Evolutionary conservation across 2,113 vertebrate genomes (phyloP).

Genomic region (Phrynosoma blainvillii): DNA sequence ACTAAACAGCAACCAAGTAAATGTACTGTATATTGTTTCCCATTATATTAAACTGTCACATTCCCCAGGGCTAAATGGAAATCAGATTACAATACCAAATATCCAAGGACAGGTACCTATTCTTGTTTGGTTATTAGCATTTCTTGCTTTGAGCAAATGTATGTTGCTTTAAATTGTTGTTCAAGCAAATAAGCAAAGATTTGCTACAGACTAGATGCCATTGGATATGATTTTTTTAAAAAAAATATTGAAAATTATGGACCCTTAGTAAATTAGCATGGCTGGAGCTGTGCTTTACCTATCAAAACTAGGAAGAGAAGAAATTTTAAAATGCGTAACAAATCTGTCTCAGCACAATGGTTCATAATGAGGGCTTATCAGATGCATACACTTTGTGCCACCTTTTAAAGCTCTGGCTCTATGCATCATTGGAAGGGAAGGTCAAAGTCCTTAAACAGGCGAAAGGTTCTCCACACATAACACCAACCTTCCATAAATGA

Average conservation of each 20-base stretch:
- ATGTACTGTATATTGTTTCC: constrained; percentile 24
- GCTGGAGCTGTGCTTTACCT: constrained; percentile 40
- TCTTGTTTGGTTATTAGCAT: background rate
- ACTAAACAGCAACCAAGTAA: constrained; percentile 31
- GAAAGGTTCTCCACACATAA: background rate
- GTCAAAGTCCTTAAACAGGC: background rate
- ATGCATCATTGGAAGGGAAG: background rate
- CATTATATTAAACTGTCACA: background rate
- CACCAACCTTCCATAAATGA: background rate
- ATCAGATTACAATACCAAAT: constrained; percentile 32
- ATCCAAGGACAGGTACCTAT: background rate
- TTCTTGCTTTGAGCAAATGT: background rate
- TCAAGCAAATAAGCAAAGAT: constrained; percentile 1
- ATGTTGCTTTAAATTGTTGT: constrained; percentile 26
- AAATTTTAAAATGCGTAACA: constrained; percentile 64
- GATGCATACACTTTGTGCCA: background rate
- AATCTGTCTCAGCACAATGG: constrained; percentile 39
- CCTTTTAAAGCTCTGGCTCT: background rate
- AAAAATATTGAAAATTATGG: background rate
- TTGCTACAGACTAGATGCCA: background rate
- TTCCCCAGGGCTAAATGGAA: constrained; percentile 9
- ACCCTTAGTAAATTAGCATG: background rate
- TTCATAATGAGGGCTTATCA: constrained; percentile 60
- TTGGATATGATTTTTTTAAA: background rate
- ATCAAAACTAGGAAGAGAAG: constrained; percentile 47